Conservation (phyloP, 2,797 vertebrate genomes). For the Poecilia wingei region DNA sequence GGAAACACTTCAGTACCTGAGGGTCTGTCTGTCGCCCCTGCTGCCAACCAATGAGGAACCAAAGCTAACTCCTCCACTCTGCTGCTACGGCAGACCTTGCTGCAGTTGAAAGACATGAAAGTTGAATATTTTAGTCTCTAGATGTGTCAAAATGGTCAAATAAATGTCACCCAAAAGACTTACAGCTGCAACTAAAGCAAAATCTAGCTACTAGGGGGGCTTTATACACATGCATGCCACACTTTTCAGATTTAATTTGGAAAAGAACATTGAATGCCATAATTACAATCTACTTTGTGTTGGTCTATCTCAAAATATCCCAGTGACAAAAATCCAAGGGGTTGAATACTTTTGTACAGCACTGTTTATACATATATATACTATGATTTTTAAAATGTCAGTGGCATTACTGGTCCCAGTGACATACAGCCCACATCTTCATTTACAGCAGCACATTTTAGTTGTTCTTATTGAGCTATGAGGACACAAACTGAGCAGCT, state of each 20-base stretch:
- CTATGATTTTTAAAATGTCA: background rate
- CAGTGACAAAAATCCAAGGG: background rate
- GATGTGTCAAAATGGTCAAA: background rate
- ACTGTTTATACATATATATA: too few species aligned
- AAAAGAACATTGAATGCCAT: background rate
- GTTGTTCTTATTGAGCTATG: conserved; percentile 36
- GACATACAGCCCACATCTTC: background rate
- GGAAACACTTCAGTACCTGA: conserved; percentile 41
- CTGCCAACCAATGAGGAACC: conserved; percentile 60
- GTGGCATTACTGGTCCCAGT: background rate
- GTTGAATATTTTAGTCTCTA: background rate
- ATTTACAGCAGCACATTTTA: conserved; percentile 20
- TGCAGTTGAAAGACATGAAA: conserved; percentile 1
- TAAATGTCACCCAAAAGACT: background rate
- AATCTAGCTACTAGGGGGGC: background rate
- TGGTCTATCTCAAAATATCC: background rate
- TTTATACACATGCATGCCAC: background rate
- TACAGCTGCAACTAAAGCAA: background rate
- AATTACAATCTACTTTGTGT: background rate
- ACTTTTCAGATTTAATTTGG: background rate
- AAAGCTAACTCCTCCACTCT: conserved; percentile 59
- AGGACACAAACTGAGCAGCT: conserved; percentile 23
- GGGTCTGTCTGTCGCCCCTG: conserved; percentile 62
- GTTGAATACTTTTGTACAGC: background rate
- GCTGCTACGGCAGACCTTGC: conserved; percentile 37